Base-by-base conservation (phyloP, 2,113 vertebrate species). In the Hippocampus comes region DNA sequence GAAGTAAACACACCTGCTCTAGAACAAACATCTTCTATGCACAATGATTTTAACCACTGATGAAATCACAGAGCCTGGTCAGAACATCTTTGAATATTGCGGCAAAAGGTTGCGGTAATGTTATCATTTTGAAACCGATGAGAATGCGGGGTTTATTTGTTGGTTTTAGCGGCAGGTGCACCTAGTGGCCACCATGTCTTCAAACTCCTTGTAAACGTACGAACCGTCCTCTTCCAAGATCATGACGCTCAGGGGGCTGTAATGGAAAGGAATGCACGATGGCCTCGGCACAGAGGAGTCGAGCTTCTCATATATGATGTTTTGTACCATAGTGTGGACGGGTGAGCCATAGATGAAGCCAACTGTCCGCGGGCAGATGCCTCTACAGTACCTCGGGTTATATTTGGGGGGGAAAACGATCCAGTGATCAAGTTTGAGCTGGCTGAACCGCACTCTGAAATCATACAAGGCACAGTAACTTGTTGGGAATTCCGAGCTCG, bases 351-450 rank as follows among this genome's bases (percentile, higher is more conserved):
- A 98, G 38, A 96, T 92, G n/a, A 94, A 95, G 60, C 96, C 90
- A 0, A 93, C 77, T 0, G 87, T 91, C 59, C 95, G 85, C 0
- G 97, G 96, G 76, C 97, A 99, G 74, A 91, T 89, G 0, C 97
- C 97, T 71, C 94, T 93, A 88, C 97, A 99, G 84, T 95, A 98
- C 63, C 94, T 95, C 0, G 97, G 96, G 88, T 95, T 98, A 87
- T 98, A 99, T 20, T 94, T 83, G 30, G 93, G 94, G 0, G 97
- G 97, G 0, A 94, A 96, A 56, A 98, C 94, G 17, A 99, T 98
- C 97, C 97, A 98, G 56, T 90, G 92, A 84, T 97, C 95, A 91
- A 97, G 94, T 9, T 93, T 93, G 11, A 99, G 93, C 70, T 99
- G 96, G 74, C 93, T 94, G 46, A 99, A 99, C 55, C 93, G 93